Conservation (phyloP, 1,140 invertebrate genomes). For the Caenorhabditis remanei region DNA sequence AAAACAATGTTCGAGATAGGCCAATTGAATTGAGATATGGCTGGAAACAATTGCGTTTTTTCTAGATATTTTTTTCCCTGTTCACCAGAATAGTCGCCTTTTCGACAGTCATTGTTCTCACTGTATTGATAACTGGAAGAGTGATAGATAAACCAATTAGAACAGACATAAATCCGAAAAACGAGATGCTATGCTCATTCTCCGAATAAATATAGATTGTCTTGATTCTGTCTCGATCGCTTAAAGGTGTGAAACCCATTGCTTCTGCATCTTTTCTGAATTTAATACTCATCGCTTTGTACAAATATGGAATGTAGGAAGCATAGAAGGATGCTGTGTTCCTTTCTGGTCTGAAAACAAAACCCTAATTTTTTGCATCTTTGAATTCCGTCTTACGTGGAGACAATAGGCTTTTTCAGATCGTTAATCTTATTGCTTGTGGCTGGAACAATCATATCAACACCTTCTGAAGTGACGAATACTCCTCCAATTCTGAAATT, state of each 20-base stretch:
- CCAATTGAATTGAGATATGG: background rate
- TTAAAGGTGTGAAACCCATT: background rate
- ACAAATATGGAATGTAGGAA: background rate
- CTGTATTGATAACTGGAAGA: background rate
- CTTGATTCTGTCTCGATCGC: background rate
- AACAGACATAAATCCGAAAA: background rate
- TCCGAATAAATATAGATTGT: constrained; percentile 1
- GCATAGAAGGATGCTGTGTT: background rate
- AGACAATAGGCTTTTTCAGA: background rate
- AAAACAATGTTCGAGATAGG: background rate
- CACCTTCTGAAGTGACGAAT: constrained; percentile 13
- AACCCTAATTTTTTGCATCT: background rate
- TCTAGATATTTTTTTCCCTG: fast-evolving
- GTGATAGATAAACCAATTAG: background rate
- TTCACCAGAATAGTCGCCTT: background rate
- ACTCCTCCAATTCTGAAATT: constrained; percentile 2
- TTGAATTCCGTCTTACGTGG: background rate
- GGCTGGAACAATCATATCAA: constrained; percentile 22
- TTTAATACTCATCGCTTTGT: constrained; percentile 19
- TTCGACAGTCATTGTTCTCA: constrained; percentile 12
- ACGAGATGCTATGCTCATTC: background rate
- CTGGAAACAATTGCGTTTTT: background rate
- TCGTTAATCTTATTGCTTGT: background rate
- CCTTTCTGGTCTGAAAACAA: background rate
- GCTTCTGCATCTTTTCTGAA: background rate